Evolutionary conservation across 1,140 invertebrate genomes (phyloP).

Genomic region (Octopus sinensis): DNA sequence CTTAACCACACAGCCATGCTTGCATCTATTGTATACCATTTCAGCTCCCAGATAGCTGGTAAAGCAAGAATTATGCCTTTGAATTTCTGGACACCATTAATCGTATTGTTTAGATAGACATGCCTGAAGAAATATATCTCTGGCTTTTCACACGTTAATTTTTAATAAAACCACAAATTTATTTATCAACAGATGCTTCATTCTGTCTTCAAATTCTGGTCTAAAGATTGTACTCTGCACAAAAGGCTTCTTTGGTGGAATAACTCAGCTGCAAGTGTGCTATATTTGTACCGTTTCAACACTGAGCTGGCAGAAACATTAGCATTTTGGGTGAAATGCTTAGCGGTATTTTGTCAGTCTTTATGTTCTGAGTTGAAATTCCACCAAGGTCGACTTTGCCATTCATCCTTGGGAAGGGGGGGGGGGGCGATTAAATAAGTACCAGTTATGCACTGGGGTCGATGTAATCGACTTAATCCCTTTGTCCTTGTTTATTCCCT

Average conservation of each 20-base stretch:
- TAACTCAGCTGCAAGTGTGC: conserved; percentile 4
- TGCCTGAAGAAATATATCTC: background rate
- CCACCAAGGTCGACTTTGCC: no score
- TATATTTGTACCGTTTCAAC: background rate
- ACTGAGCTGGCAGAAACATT: background rate
- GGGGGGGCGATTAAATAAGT: no score
- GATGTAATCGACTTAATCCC: no score
- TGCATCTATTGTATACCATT: background rate
- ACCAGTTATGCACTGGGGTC: no score
- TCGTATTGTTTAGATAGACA: background rate
- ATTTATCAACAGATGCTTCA: conserved; percentile 1
- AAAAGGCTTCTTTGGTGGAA: conserved; percentile 3
- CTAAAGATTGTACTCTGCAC: background rate
- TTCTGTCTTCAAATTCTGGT: conserved; percentile 2
- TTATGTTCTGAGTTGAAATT: no score
- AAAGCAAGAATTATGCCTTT: background rate
- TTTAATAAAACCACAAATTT: background rate
- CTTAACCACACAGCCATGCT: no score
- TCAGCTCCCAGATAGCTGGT: conserved; percentile 4
- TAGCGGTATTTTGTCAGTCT: no score
- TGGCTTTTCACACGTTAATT: background rate
- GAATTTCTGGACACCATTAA: background rate
- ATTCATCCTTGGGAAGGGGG: no score
- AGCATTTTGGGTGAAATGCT: no score
- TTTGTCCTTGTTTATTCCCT: no score